Conservation (phyloP, 2,113 vertebrate species). For the Vidua macroura region DNA sequence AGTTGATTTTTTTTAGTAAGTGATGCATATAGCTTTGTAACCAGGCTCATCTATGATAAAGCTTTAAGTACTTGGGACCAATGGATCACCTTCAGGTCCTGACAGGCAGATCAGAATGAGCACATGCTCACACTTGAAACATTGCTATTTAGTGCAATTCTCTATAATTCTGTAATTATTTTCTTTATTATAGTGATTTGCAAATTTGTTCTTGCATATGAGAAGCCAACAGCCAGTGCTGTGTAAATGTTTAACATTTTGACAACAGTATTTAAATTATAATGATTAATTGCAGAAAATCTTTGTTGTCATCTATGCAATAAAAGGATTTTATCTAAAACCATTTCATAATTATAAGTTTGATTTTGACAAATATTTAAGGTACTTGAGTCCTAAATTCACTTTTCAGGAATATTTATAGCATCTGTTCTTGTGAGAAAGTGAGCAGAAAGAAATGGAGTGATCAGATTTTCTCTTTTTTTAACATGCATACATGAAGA, state of each 20-base stretch:
- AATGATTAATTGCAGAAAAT: not conserved
- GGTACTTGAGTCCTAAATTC: not conserved
- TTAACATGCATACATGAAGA: not conserved
- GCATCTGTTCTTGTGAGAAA: not conserved
- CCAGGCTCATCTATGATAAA: accelerated
- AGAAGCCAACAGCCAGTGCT: not conserved
- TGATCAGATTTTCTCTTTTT: not conserved
- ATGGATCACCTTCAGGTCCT: not conserved
- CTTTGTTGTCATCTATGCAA: not conserved
- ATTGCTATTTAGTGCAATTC: not conserved
- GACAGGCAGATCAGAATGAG: not conserved
- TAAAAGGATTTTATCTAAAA: not conserved
- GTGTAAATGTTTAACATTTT: not conserved
- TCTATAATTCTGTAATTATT: not conserved
- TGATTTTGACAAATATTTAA: not conserved
- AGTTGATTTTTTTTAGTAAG: not conserved
- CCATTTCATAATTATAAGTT: not conserved
- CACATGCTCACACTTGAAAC: not conserved
- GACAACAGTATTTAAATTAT: not conserved
- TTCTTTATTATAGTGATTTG: not conserved
- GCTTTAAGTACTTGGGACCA: not conserved
- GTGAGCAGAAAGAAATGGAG: not conserved
- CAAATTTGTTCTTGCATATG: not conserved
- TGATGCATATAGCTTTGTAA: not conserved
- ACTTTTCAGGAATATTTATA: not conserved